Evolutionary conservation across 2,888 invertebrate species (phyloP), one percentile per base, ranked within the genome.

Genomic region (Lacanobia wlatinum): DNA sequence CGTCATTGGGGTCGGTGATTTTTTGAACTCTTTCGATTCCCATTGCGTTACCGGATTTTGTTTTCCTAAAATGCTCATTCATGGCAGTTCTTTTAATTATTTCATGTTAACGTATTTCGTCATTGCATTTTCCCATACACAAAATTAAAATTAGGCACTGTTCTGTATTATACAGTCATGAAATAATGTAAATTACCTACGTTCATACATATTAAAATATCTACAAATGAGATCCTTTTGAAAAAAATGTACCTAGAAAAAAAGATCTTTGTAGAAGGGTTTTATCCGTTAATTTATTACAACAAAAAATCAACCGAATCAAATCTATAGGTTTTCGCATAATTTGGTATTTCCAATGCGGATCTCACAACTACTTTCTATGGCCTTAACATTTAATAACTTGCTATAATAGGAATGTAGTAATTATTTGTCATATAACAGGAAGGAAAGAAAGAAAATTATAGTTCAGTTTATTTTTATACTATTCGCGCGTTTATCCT

Each of bases 401-500:
- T 65, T 59, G 67, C 56, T 46, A 38, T 59, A 64, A 50, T 66
- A 18, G 12, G 4, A 40, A 70, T 16, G 40, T n/a, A 70, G 7
- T 23, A 46, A 58, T 5, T 23, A 46, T 43, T 21, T 50, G 59
- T 21, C 50, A 38, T 21, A 48, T 12, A 23, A 48, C 53, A 78
- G 73, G 80, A 85, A 78, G 76, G 77, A 83, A 80, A 76, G 34
- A 65, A 67, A 56, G 52, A 14, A 66, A 70, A 67, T 68, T 48
- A 61, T 56, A 23, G 68, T 66, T 48, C 34, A 66, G 79, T 74
- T n/a, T 82, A 78, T 82, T 85, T 80, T 76, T 76, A 78, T 59
- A 63, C 46, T 18, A 28, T 83, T 76, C 74, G 72, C 69, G 23
- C 68, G 46, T 18, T 87, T 85, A 81, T 88, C 87, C 87, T 88